Base-by-base conservation (phyloP, 2,888 invertebrate species). In the Clivina fossor region DNA sequence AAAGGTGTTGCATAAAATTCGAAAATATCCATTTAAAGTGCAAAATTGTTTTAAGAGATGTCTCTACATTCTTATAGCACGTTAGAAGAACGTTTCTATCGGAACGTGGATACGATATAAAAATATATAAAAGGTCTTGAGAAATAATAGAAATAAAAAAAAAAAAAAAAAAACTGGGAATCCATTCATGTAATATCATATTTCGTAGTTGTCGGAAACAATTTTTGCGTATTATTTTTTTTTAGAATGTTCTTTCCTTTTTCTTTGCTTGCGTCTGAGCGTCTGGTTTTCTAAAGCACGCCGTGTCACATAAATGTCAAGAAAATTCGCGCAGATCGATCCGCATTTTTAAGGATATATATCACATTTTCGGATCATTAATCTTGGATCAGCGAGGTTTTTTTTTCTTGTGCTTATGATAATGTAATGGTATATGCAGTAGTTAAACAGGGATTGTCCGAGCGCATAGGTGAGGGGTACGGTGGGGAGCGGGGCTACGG, bases 271-370 rank as follows among this genome's bases (percentile, higher is more conserved):
- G 18, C 4, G 11, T 19, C 20, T 40, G 11, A 20, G 9, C 11
- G 22, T 40, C 8, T 40, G 9, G 13, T 40, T 53, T 22, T 44
- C 44, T 37, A 35, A 53, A 53, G 26, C 53, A 19, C 20, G 53
- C 53, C 53, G 37, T 33, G 37, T 44, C 53, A 44, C 24, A 53
- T 53, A 44, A 53, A 53, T 33, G 53, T 53, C 53, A 53, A 51
- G 53, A 44, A 43, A 53, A 19, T 53, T 32, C 37, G 35, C 9
- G 22, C 35, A 35, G 37, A 53, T 53, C 53, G 53, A 53, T 53
- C 35, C 53, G 37, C 43, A 49, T 28, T 49, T 28, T 40, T 40
- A 28, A 38, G 38, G 30, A 24, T 51, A 53, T 53, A 35, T 44
- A 44, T 53, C 44, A 41, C 24, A 49, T 49, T 49, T 49, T 40